These are phyloP conservation scores for Procavia capensis DNA, from an alignment of 2,113 vertebrate genomes.

Conservation along the genomic window DNA sequence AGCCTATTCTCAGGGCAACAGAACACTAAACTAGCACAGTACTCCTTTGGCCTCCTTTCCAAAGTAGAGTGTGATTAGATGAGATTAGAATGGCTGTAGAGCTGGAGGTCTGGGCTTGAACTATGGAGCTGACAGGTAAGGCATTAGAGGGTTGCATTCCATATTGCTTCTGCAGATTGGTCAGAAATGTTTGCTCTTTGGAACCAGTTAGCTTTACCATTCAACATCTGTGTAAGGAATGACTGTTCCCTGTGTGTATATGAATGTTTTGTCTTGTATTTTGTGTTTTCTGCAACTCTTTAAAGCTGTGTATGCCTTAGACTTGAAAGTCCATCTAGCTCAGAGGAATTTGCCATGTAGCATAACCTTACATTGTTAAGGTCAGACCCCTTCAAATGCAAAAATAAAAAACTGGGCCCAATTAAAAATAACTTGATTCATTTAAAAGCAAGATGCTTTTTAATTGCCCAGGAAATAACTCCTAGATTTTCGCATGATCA, in stretches of 20 bases:
- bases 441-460: conserved; percentile 41
- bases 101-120: not conserved
- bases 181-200: not conserved
- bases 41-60: not conserved
- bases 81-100: not conserved
- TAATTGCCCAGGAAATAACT: conserved; percentile 9
- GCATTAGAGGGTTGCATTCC: not conserved
- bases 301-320: not conserved
- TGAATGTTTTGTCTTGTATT: not conserved
- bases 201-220: not conserved
- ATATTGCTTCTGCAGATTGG: not conserved
- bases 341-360: not conserved
- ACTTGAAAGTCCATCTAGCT: not conserved
- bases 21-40: not conserved
- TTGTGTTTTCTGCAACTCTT: conserved; percentile 25
- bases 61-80: not conserved
- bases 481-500: not conserved
- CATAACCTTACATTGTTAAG: conserved; percentile 35
- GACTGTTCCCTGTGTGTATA: not conserved
- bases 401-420: not conserved
- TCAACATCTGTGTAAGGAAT: not conserved
- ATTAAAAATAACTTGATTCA: conserved; percentile 28
- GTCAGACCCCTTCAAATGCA: not conserved
- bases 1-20: not conserved
- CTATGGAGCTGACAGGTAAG: not conserved